phyloP scores from a whole-genome alignment of 2,113 vertebrate genomes.

The Ictalurus furcatus region DNA sequence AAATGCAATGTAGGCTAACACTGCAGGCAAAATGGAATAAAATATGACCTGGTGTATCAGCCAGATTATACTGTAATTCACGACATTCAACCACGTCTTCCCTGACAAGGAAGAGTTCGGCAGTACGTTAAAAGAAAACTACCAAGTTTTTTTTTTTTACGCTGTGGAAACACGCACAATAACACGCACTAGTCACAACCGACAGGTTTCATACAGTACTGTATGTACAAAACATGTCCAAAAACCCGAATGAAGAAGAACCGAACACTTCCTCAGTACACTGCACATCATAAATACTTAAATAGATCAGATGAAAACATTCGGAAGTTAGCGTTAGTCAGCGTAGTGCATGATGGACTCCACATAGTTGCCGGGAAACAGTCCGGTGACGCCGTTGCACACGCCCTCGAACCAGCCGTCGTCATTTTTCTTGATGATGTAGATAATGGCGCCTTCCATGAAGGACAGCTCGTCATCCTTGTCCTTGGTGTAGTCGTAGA shows the following conservation, averaged over 20 bases:
- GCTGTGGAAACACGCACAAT: conserved; percentile 75
- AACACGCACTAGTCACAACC: conserved; percentile 72
- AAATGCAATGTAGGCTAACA: conserved; percentile 21
- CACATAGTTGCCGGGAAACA: conserved; percentile 98
- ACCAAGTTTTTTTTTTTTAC: conserved; percentile 8
- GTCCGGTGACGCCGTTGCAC: conserved; percentile 93
- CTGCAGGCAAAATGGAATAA: conserved; percentile 39
- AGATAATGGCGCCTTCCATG: conserved; percentile 98
- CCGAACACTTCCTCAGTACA: conserved; percentile 42
- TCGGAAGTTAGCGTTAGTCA: conserved; percentile 76
- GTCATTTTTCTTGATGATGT: conserved; percentile 99
- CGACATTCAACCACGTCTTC: conserved; percentile 46
- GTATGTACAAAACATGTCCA: conserved; percentile 70
- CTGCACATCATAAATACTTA: conserved; percentile 58
- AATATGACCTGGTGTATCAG: conserved; percentile 48
- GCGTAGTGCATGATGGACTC: conserved; percentile 99
- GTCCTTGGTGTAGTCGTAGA: conserved; percentile 98
- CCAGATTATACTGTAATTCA: conserved; percentile 34
- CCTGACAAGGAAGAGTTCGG: conserved; percentile 34
- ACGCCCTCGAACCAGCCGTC: conserved; percentile 99
- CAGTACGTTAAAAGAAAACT: conserved; percentile 22
- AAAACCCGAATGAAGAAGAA: conserved; percentile 60
- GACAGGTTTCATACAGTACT: conserved; percentile 70
- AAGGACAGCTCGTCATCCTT: conserved; percentile 99
- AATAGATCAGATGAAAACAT: conserved; percentile 62